These are phyloP conservation scores for Lacanobia wlatinum DNA, from an alignment of 2,888 invertebrate species.

Conservation along the genomic window DNA sequence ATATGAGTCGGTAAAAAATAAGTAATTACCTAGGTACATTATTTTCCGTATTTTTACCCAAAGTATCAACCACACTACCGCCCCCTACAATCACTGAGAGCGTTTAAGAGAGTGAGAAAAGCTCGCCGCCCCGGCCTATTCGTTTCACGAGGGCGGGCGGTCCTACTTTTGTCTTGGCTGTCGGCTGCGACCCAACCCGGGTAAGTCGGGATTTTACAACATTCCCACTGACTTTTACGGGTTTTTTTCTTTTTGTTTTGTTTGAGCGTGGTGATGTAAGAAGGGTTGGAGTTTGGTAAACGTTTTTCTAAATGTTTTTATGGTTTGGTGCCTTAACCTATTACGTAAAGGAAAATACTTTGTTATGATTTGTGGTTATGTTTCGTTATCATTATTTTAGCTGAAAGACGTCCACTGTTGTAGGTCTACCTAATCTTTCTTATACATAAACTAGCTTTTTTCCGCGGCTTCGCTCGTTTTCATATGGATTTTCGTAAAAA, in stretches of 20 bases:
- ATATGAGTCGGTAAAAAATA: too few species aligned
- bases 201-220: constrained; percentile 71
- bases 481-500: too few species aligned
- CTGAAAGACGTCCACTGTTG: too few species aligned
- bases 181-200: constrained; percentile 62
- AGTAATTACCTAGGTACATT: too few species aligned
- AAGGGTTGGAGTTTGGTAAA: constrained; percentile 6
- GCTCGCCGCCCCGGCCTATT: constrained; percentile 88
- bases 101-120: constrained; percentile 90
- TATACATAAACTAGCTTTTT: too few species aligned
- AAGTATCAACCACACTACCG: constrained; percentile 72
- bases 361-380: too few species aligned
- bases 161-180: constrained; percentile 84
- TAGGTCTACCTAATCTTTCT: too few species aligned
- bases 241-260: constrained; percentile 27
- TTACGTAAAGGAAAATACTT: not conserved
- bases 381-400: too few species aligned
- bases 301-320: constrained; percentile 10
- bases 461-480: too few species aligned
- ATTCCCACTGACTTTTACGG: constrained; percentile 53
- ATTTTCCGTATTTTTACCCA: not conserved
- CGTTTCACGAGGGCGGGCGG: constrained; percentile 87
- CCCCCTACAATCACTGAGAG: constrained; percentile 77
- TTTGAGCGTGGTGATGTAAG: constrained; percentile 22
- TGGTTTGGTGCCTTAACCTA: not conserved